These are phyloP conservation scores for Netta rufina DNA, from an alignment of 2,797 vertebrate species.

Conservation along the genomic window DNA sequence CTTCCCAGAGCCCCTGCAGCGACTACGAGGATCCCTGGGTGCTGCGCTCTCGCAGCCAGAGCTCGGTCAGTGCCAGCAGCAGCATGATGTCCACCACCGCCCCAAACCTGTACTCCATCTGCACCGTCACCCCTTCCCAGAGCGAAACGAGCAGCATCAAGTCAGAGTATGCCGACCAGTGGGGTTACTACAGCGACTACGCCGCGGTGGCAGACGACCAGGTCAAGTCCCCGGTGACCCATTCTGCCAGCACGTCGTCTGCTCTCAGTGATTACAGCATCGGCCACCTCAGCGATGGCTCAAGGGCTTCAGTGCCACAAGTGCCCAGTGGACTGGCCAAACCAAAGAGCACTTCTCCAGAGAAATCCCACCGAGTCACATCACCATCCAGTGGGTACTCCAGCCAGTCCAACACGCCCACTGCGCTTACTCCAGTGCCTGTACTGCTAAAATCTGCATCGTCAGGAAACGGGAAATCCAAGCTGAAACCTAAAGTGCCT, in stretches of 20 bases:
- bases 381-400: constrained; percentile 98
- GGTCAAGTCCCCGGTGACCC: constrained; percentile 71
- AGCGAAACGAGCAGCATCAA: constrained; percentile 96
- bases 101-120: constrained; percentile 87
- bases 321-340: constrained; percentile 73
- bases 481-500: constrained; percentile 90
- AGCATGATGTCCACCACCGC: constrained; percentile 85
- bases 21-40: constrained; percentile 96
- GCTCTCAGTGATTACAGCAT: constrained; percentile 71
- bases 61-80: constrained; percentile 88
- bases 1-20: constrained; percentile 94
- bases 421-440: constrained; percentile 93
- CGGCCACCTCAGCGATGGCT: constrained; percentile 72
- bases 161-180: constrained; percentile 93
- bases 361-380: constrained; percentile 92
- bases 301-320: constrained; percentile 69
- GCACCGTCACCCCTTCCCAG: constrained; percentile 90
- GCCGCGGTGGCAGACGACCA: constrained; percentile 80
- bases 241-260: constrained; percentile 35
- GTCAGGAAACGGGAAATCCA: constrained; percentile 86
- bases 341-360: constrained; percentile 87
- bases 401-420: constrained; percentile 98
- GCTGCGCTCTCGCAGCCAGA: constrained; percentile 91
- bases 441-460: constrained; percentile 85
- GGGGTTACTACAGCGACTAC: constrained; percentile 92